phyloP scores from a whole-genome alignment of 2,888 invertebrate species.

The Lasioglossum figueresi region DNA sequence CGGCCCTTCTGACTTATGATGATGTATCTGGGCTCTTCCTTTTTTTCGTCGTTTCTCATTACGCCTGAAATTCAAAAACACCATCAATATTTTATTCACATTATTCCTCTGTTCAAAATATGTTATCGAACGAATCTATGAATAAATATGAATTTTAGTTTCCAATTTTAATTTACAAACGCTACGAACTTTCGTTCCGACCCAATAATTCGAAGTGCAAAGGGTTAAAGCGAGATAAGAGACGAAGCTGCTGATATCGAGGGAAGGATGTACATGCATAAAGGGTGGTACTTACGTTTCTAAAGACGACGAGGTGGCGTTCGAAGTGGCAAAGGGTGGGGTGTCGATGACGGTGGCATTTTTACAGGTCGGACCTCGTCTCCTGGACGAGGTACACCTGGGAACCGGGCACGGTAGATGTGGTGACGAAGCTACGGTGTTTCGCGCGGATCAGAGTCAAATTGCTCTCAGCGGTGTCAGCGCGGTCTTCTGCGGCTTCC shows the following conservation, averaged over 20 bases:
- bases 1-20: slow-evolving; percentile 43
- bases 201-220: too few relatives aligned
- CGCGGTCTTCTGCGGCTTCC: slow-evolving; percentile 98
- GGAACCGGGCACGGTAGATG: slow-evolving; percentile 95
- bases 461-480: slow-evolving; percentile 97
- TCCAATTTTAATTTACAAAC: too few relatives aligned
- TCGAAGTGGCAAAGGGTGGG: slow-evolving; percentile 67
- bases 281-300: slow-evolving; percentile 61
- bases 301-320: slow-evolving; percentile 66
- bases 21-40: slow-evolving; percentile 52
- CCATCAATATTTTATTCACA: background rate
- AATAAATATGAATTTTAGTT: too few relatives aligned
- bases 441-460: slow-evolving; percentile 98
- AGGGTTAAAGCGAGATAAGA: background rate
- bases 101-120: background rate
- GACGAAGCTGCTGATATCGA: background rate
- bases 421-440: slow-evolving; percentile 98
- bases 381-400: slow-evolving; percentile 96
- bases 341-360: slow-evolving; percentile 49
- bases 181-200: too few relatives aligned
- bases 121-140: too few relatives aligned
- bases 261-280: background rate
- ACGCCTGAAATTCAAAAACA: slow-evolving; percentile 45
- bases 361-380: slow-evolving; percentile 86
- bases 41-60: slow-evolving; percentile 52